Conservation (phyloP, 2,888 invertebrate genomes). For the Melieria picta region DNA sequence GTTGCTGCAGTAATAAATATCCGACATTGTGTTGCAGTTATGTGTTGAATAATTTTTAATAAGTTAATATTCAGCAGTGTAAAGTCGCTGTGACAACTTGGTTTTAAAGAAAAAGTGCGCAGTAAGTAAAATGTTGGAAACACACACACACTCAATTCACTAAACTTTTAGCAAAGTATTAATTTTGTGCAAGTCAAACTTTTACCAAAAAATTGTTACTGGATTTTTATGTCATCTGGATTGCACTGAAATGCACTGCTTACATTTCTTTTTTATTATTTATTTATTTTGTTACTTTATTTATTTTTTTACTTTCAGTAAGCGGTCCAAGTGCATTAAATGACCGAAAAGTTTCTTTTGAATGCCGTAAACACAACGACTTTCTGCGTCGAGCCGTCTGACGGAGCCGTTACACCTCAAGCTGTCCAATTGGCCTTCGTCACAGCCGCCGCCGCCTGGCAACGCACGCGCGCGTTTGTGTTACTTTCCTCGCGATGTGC, state of each 20-base stretch:
- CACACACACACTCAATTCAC: background rate
- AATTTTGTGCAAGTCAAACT: slow-evolving; percentile 6
- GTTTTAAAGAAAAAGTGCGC: background rate
- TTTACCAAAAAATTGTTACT: slow-evolving; percentile 6
- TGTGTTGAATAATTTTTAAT: slow-evolving; percentile 28
- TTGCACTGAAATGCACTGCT: slow-evolving; percentile 6
- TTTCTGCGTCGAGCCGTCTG: no score
- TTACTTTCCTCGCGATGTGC: no score
- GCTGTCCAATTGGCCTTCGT: no score
- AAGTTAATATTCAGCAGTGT: slow-evolving; percentile 9
- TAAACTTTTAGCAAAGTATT: background rate
- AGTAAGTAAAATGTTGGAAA: background rate
- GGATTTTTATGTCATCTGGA: slow-evolving; percentile 18
- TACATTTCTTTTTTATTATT: background rate
- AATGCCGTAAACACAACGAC: background rate
- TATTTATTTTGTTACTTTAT: background rate
- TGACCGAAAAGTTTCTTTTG: background rate
- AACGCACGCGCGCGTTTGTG: no score
- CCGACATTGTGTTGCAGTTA: slow-evolving; percentile 43
- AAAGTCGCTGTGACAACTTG: slow-evolving; percentile 20
- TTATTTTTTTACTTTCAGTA: background rate
- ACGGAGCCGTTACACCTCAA: no score
- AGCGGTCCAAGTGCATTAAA: background rate
- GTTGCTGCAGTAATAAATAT: slow-evolving; percentile 48
- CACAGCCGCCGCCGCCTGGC: no score